phyloP scores from a whole-genome alignment of 2,888 invertebrate species.

The Tanypteryx hageni region DNA sequence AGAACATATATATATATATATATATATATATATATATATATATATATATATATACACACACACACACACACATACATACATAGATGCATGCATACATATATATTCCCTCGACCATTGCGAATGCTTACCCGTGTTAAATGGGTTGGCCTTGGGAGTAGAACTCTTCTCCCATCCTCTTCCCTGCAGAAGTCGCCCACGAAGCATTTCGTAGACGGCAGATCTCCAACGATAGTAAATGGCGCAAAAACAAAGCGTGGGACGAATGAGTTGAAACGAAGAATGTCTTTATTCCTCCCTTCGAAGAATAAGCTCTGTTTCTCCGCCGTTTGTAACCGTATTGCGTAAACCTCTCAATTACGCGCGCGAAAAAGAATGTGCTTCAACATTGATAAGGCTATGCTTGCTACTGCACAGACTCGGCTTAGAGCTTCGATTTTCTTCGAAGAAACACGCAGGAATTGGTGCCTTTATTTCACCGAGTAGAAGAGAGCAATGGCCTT shows the following conservation, averaged over 20 bases:
- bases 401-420: too few relatives aligned
- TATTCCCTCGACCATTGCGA: background rate
- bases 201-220: slow-evolving; percentile 10
- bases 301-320: background rate
- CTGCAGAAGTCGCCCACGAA: background rate
- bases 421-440: too few relatives aligned
- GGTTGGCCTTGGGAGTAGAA: background rate
- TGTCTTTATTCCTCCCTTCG: background rate
- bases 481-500: too few relatives aligned
- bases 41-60: too few relatives aligned
- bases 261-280: background rate
- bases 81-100: too few relatives aligned
- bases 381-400: too few relatives aligned
- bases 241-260: background rate
- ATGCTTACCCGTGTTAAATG: background rate
- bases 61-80: too few relatives aligned
- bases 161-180: background rate
- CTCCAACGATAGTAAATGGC: background rate
- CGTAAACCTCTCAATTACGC: background rate
- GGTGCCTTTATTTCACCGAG: too few relatives aligned
- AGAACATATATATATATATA: too few relatives aligned
- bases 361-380: background rate
- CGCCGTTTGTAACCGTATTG: background rate
- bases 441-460: too few relatives aligned
- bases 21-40: too few relatives aligned